Base-by-base conservation (phyloP, 2,113 vertebrate species). In the Hippocampus comes region DNA sequence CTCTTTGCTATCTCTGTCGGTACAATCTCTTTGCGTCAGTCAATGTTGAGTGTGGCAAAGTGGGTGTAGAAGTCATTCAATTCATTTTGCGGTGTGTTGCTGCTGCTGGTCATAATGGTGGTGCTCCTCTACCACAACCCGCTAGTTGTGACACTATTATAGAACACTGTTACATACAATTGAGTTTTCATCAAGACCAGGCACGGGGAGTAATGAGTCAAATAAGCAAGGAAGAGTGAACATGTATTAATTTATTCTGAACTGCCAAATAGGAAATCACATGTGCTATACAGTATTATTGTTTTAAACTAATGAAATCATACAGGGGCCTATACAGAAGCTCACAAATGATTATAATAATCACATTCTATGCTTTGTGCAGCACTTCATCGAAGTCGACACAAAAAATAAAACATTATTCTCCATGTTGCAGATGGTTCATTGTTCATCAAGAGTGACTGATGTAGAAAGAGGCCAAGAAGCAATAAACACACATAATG, bases 401-500 rank as follows among this genome's bases (percentile, higher is more conserved):
- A 57, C 20, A n/a, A 21, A 49, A 5, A 43, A 11, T 2, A 55
- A 23, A 25, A 57, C 23, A 57, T 14, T 21, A 7, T 46, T 23
- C 63, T 43, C 63, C 12, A 11, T 2, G 10, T 23, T 14, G 9
- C 21, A 43, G 5, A 20, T 63, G 34, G 18, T 42, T 63, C 61
- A 42, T 63, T 65, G 41, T 65, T 65, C 23, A 65, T 65, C 38
- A 65, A 41, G 41, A 43, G 23, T 65, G 41, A 23, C 42, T 43
- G 63, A 65, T 65, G 41, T 6, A 65, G 21, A 43, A 65, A 65
- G 21, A 65, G 1, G 63, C 63, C 63, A 65, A 42, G 63, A 21
- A 65, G 43, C 63, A n/a, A 65, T 65, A 38, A 63, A 65, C 63
- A 46, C 41, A 43, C 63, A 43, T 64, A 65, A 65, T 65, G 63